Evolutionary conservation across 2,888 invertebrate species (phyloP).

Genomic region (Andrena fulva): DNA sequence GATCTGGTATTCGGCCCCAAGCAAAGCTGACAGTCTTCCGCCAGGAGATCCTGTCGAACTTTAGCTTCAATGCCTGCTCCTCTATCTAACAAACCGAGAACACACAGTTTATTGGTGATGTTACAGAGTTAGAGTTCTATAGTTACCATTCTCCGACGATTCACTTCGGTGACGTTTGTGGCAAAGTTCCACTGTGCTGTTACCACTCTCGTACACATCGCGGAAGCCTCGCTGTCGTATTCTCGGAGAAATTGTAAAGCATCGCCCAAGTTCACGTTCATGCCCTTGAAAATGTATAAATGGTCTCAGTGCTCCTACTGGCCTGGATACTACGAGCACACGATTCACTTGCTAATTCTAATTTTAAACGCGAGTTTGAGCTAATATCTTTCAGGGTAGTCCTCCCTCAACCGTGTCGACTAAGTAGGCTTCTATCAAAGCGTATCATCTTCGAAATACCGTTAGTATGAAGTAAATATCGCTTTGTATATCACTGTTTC

Average conservation of each 20-base stretch:
- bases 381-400: constrained; percentile 39
- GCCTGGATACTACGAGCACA: constrained; percentile 42
- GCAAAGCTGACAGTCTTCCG: constrained; percentile 90
- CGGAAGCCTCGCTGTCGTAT: constrained; percentile 90
- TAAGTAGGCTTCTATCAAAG: constrained; percentile 62
- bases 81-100: constrained; percentile 85
- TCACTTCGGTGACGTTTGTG: constrained; percentile 91
- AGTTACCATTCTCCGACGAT: constrained; percentile 88
- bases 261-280: constrained; percentile 88
- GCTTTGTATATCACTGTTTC: neutral
- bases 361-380: constrained; percentile 59
- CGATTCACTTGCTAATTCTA: constrained; percentile 52
- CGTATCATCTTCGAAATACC: constrained; percentile 73
- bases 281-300: constrained; percentile 85
- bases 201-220: constrained; percentile 90
- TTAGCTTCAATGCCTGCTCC: constrained; percentile 89
- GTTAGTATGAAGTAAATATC: constrained; percentile 49
- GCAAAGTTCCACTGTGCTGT: constrained; percentile 91
- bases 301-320: constrained; percentile 37
- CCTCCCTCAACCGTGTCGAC: constrained; percentile 67
- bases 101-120: neutral
- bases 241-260: constrained; percentile 90
- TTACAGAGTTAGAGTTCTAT: neutral
- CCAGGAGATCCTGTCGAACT: constrained; percentile 92
- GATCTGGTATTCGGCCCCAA: constrained; percentile 89